Percentiles rank a stretch among this genome's conserved stretches.
Conservation (phyloP, 2,888 invertebrate species). For the Polylopha cassiicola region DNA sequence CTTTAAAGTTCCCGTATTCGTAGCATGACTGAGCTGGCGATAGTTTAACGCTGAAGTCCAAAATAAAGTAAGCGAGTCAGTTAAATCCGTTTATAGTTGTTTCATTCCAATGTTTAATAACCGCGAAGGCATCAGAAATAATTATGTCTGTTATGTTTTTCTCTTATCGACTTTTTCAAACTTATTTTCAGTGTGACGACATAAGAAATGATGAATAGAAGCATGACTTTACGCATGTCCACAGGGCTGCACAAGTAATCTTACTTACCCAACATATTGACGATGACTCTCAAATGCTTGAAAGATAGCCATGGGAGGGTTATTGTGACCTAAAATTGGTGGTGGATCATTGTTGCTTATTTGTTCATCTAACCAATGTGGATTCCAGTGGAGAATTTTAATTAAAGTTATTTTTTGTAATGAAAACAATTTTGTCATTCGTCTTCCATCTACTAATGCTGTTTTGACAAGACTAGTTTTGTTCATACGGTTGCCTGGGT, state of each 20-base stretch:
- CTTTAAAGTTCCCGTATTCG: too few relatives aligned
- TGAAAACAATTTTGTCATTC: slow-evolving; percentile 52
- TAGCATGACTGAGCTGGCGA: too few relatives aligned
- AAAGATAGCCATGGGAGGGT: slow-evolving; percentile 71
- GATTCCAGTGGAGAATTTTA: slow-evolving; percentile 80
- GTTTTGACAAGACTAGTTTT: slow-evolving; percentile 54
- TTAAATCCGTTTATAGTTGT: too few relatives aligned
- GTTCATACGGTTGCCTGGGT: slow-evolving; percentile 59
- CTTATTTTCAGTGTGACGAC: too few relatives aligned
- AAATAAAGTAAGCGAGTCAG: too few relatives aligned
- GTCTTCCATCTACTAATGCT: slow-evolving; percentile 41
- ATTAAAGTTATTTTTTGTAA: slow-evolving; percentile 68
- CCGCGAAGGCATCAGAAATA: too few relatives aligned
- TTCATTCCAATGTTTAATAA: too few relatives aligned
- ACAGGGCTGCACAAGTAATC: neutral
- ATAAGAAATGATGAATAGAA: too few relatives aligned
- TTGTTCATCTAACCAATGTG: slow-evolving; percentile 80
- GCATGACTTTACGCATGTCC: too few relatives aligned
- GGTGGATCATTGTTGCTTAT: slow-evolving; percentile 67
- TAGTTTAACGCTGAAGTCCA: too few relatives aligned
- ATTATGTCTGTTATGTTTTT: too few relatives aligned
- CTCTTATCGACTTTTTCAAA: too few relatives aligned
- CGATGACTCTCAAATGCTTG: slow-evolving; percentile 73
- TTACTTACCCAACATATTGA: slow-evolving; percentile 78
- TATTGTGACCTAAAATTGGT: slow-evolving; percentile 69